Base-by-base conservation (phyloP, 2,113 vertebrate species). In the Microcebus tavaratra region DNA sequence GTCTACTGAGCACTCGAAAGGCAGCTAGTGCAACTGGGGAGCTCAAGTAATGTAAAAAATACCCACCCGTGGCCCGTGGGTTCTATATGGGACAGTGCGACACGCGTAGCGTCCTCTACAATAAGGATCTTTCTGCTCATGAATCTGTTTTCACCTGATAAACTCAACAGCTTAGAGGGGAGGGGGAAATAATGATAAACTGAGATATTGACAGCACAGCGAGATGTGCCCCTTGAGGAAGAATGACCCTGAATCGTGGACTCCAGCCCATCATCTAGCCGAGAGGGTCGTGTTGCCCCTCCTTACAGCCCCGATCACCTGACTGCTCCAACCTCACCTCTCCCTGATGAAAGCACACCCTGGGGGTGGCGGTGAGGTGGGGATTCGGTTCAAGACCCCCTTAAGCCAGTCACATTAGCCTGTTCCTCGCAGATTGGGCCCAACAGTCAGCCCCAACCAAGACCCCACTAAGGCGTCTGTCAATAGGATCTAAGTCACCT, bases 161-260 rank as follows among this genome's bases (percentile, higher is more conserved):
- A 81, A 79, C 6, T 25, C 61, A 39, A 20, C 21, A 80, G 63
- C n/a, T 53, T 36, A 36, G 6, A 84, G 39, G 5, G 20, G 42
- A 57, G 27, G 25, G 25, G 23, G 76, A 48, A 50, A 25, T 36
- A 29, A 88, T 2, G 39, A 34, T 59, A 86, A 36, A 18, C 45
- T n/a, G 21, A 67, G 67, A 21, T n/a, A 42, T 13, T 25, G 67
- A 29, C 15, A 42, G 53, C 10, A 45, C 2, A 75, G 79, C 29
- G 68, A 48, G 83, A 50, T 1, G 45, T 1, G 45, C 42, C n/a
- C 39, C 50, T 1, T 31, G 63, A 36, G 50, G 67, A 72, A 88
- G 72, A 42, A 12, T 1, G 7, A 13, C 0, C 14, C 11, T 48
- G 15, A 59, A 18, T 6, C 8, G 45, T 0, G 25, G 17, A 21